Evolutionary conservation across 2,113 vertebrate species (phyloP).

Genomic region (Microcebus griseorufus): DNA sequence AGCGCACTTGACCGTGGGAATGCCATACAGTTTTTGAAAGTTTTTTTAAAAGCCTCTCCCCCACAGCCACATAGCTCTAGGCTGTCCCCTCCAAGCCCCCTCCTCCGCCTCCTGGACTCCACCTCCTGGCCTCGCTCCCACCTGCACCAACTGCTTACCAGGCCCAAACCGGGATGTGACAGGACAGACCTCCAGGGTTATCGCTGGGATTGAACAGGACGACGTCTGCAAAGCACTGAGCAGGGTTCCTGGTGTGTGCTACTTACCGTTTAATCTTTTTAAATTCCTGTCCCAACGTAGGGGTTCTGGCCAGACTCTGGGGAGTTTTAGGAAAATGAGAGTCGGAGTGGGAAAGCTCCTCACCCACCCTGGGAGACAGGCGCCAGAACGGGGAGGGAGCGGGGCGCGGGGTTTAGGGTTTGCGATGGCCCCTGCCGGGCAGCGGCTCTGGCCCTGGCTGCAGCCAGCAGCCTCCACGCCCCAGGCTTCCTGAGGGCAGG

Average conservation of each 20-base stretch:
- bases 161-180: accelerated
- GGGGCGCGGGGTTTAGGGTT: neutral
- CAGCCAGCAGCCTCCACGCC: neutral
- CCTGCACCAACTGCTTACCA: accelerated
- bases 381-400: too few species aligned
- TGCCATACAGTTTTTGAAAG: neutral
- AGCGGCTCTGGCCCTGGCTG: neutral
- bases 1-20: neutral
- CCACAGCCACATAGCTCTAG: neutral
- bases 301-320: neutral
- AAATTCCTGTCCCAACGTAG: neutral
- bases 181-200: too few species aligned
- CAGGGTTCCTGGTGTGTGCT: neutral
- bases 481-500: neutral
- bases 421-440: neutral
- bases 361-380: neutral
- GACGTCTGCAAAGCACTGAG: neutral
- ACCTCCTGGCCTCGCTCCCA: too few species aligned
- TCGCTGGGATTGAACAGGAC: neutral
- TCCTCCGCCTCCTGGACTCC: neutral
- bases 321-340: too few species aligned
- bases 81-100: neutral
- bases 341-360: neutral
- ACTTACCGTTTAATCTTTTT: neutral
- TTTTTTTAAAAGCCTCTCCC: neutral